Conservation (phyloP, 2,888 invertebrate species). For the Oxystoma pomonae region DNA sequence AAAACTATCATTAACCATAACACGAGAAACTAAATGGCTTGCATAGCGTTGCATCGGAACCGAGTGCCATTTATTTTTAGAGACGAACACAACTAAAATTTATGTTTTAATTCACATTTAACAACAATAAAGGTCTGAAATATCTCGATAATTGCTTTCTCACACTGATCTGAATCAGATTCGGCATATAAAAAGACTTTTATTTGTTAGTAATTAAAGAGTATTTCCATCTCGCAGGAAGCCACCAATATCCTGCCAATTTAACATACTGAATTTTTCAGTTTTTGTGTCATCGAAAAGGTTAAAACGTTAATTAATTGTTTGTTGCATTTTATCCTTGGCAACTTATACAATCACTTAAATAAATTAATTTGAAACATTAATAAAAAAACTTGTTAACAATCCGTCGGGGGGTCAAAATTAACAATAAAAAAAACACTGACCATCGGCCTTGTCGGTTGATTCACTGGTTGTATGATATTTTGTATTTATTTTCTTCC, state of each 20-base stretch:
- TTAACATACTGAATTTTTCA: conserved; percentile 9
- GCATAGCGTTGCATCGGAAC: neutral
- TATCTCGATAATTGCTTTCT: neutral
- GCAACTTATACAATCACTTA: neutral
- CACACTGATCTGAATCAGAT: neutral
- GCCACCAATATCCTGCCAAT: conserved; percentile 13
- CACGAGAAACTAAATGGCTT: neutral
- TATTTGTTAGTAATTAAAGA: conserved; percentile 3
- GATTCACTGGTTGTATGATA: too few species aligned
- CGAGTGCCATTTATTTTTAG: neutral
- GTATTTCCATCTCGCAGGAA: conserved; percentile 6
- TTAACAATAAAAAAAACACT: too few species aligned
- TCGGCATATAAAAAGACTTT: neutral
- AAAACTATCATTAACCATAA: neutral
- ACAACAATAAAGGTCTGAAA: neutral
- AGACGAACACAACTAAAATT: neutral
- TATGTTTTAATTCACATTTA: neutral
- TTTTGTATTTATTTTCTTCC: too few species aligned
- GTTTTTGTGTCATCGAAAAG: conserved; percentile 10
- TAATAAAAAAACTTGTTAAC: too few species aligned
- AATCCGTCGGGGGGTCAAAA: too few species aligned
- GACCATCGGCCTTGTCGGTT: too few species aligned
- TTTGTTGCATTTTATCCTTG: neutral
- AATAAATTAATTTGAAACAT: too few species aligned
- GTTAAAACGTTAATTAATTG: conserved; percentile 1